A percentile compares a stretch with the other conserved stretches of the same genome.
phyloP scores from a whole-genome alignment of 37 sponge, comb jelly and placozoan genomes.

The Aplysina aerophoba region DNA sequence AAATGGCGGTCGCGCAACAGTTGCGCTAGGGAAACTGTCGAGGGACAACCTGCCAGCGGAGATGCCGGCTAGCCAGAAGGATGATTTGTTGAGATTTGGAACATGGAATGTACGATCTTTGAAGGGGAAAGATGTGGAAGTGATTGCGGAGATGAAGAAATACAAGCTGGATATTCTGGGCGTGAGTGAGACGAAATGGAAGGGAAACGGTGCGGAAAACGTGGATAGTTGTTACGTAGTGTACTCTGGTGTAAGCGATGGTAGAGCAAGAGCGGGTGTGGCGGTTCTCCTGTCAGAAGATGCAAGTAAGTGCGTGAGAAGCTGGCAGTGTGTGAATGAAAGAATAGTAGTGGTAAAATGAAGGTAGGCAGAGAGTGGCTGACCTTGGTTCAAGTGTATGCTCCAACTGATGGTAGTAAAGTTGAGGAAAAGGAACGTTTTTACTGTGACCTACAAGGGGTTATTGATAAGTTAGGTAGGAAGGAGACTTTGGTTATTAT shows the following conservation, averaged over 20 bases:
- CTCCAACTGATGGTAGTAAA: slow-evolving; percentile 6
- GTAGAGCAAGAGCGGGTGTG: slow-evolving; percentile 11
- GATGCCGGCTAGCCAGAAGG: not conserved
- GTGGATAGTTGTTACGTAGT: slow-evolving; percentile 3
- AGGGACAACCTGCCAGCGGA: no score
- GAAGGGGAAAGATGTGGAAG: slow-evolving; percentile 5
- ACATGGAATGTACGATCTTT: slow-evolving; percentile 11
- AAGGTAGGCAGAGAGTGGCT: slow-evolving; percentile 18
- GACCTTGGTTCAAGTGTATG: slow-evolving; percentile 12
- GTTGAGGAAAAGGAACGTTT: not conserved
- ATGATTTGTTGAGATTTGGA: slow-evolving; percentile 17
- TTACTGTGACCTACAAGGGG: not conserved
- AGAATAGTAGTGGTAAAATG: slow-evolving; percentile 10
- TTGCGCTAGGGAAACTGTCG: no score
- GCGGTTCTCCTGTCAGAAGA: slow-evolving; percentile 5
- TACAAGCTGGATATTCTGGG: not conserved
- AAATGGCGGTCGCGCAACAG: no score
- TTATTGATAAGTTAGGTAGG: not conserved
- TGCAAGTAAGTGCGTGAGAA: not conserved
- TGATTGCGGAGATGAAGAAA: slow-evolving; percentile 10
- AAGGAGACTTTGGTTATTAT: not conserved
- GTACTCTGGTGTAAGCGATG: slow-evolving; percentile 13
- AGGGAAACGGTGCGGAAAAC: not conserved
- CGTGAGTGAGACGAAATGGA: no score
- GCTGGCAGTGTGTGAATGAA: slow-evolving; percentile 11